Evolutionary conservation across 2,797 vertebrate genomes (phyloP).

Genomic region (Labeo calbasu): DNA sequence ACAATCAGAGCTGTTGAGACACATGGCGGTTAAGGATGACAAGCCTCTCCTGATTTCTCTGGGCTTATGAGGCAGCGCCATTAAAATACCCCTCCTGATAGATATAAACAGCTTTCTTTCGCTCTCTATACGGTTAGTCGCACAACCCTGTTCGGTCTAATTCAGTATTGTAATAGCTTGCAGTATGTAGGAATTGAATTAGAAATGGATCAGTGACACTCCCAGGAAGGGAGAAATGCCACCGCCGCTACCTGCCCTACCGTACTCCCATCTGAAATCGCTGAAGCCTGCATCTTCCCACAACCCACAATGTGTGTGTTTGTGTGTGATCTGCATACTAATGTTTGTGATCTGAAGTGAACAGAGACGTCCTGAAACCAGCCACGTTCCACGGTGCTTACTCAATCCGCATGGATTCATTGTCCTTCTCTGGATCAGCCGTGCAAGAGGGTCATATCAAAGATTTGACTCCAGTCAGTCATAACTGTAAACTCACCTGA

Average conservation of each 20-base stretch:
- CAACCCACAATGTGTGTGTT: conserved; percentile 15
- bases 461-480: not conserved
- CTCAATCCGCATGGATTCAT: conserved; percentile 14
- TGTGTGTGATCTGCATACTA: conserved; percentile 46
- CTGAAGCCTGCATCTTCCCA: conserved; percentile 16
- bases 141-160: conserved; percentile 32
- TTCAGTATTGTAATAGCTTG: conserved; percentile 40
- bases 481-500: conserved; percentile 30
- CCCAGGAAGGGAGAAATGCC: conserved; percentile 68
- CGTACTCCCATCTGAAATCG: conserved; percentile 26
- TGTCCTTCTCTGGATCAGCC: conserved; percentile 11
- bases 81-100: conserved; percentile 53
- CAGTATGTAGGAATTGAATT: conserved; percentile 71
- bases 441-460: conserved; percentile 15
- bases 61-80: conserved; percentile 43
- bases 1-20: conserved; percentile 34
- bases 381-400: not conserved
- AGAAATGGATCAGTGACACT: conserved; percentile 68
- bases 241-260: conserved; percentile 55
- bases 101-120: conserved; percentile 56
- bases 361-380: not conserved
- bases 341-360: conserved; percentile 31
- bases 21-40: conserved; percentile 1
- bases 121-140: not conserved
- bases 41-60: conserved; percentile 39